Evolutionary conservation across 2,888 invertebrate genomes (phyloP), one percentile per base, ranked within the genome.

Genomic region (Pherbina coryleti): DNA sequence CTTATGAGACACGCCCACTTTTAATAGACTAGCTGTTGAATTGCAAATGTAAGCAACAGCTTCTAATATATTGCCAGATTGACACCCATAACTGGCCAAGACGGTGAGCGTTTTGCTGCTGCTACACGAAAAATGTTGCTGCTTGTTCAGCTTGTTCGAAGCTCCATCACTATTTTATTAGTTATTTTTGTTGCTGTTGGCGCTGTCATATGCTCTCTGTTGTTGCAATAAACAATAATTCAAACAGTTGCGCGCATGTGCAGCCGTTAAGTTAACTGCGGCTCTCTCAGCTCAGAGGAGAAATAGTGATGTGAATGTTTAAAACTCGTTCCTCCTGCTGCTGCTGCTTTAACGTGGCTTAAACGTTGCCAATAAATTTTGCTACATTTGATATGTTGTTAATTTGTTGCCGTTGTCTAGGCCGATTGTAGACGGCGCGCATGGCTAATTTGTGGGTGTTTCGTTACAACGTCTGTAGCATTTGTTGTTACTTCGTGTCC

Each of bases 391-490:
- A 66, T 49, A 53, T 34, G 22, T 34, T 25, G 73, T 53, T 51
- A 25, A 34, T 51, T 37, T 51, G 67, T 73, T 72, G 49, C 44
- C 1, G 55, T 51, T 57, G 72, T 25, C 53, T 55, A 19, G 53
- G 66, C 67, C 67, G 55, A 31, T 66, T 76, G 74, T 78, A 76
- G 80, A 78, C 81, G 80, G 80, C 76, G 78, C 78, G 67, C 78
- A 77, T 75, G 75, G 66, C 80, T 81, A 81, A 81, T 81, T 80
- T 80, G 80, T 81, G 81, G 81, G 80, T 81, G 81, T 81, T 79
- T 78, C 78, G 78, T 81, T 81, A 81, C 80, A 66, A 37, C 75
- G 55, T 55, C 55, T 55, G 55, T 9, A 19, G 55, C 19, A 55
- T 19, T 55, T 19, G 9, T 55, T 22, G 19, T 3, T 19, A 22